Percentiles rank a stretch among this genome's conserved stretches.
Conservation (phyloP, 2,797 vertebrate species). For the Peromyscus attwateri region DNA sequence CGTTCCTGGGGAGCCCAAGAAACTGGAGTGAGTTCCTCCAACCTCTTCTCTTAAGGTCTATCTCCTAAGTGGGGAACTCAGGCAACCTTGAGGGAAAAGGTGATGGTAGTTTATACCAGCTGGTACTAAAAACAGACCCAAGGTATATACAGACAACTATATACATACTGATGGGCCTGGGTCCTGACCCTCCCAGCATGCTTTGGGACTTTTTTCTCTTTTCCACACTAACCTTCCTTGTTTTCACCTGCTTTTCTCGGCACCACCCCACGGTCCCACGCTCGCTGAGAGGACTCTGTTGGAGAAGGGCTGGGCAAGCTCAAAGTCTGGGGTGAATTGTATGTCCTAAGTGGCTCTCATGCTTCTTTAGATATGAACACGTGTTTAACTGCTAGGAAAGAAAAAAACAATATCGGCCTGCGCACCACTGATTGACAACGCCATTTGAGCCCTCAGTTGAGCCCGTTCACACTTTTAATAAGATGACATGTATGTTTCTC, state of each 20-base stretch:
- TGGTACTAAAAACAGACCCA: background rate
- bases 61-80: background rate
- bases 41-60: background rate
- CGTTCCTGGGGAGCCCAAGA: background rate
- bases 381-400: background rate
- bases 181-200: background rate
- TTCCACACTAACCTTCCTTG: background rate
- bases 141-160: background rate
- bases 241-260: background rate
- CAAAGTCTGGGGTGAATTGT: background rate
- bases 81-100: conserved; percentile 35
- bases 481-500: background rate
- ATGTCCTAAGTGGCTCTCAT: background rate
- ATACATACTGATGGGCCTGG: background rate
- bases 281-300: background rate
- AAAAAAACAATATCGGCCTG: background rate
- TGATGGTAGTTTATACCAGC: background rate
- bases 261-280: background rate
- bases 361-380: background rate
- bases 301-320: background rate
- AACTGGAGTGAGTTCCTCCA: background rate
- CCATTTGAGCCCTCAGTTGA: background rate
- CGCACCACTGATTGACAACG: too few species aligned
- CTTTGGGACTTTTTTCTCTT: background rate
- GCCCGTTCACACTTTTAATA: background rate